Percentiles rank a stretch among this genome's conserved stretches.
phyloP scores from a whole-genome alignment of 2,113 vertebrate species.

The Chauna torquata region DNA sequence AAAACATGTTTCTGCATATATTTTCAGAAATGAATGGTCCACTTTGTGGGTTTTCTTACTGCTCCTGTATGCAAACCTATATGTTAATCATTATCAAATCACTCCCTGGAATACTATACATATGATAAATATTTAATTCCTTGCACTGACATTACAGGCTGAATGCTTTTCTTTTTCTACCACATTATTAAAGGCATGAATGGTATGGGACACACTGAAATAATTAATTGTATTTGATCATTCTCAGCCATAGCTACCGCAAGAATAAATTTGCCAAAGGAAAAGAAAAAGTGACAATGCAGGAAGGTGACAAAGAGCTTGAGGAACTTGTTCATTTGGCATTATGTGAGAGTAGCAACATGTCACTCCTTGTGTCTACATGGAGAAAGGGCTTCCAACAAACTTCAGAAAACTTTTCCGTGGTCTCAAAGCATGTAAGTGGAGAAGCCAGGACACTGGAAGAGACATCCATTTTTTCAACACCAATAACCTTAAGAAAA shows the following conservation, averaged over 20 bases:
- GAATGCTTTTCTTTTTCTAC: neutral
- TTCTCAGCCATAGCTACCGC: neutral
- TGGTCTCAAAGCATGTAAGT: neutral
- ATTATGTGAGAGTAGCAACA: neutral
- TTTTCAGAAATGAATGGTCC: neutral
- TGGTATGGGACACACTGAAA: neutral
- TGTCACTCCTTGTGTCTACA: rapidly evolving
- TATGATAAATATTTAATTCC: slow-evolving; percentile 44
- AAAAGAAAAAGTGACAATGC: neutral
- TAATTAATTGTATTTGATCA: neutral
- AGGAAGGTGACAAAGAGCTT: neutral
- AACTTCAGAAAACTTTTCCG: neutral
- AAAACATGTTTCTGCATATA: slow-evolving; percentile 15
- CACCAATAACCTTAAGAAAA: neutral
- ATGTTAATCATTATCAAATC: neutral
- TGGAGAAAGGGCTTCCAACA: neutral
- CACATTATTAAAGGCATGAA: neutral
- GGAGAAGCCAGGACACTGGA: neutral
- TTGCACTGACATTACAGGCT: neutral
- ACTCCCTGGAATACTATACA: neutral
- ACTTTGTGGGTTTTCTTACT: neutral
- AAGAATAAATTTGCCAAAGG: neutral
- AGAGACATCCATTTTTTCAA: neutral
- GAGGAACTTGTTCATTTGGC: neutral
- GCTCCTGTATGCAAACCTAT: neutral